These are phyloP conservation scores for Rhea americana DNA, from an alignment of 2,113 vertebrate species.

Conservation along the genomic window DNA sequence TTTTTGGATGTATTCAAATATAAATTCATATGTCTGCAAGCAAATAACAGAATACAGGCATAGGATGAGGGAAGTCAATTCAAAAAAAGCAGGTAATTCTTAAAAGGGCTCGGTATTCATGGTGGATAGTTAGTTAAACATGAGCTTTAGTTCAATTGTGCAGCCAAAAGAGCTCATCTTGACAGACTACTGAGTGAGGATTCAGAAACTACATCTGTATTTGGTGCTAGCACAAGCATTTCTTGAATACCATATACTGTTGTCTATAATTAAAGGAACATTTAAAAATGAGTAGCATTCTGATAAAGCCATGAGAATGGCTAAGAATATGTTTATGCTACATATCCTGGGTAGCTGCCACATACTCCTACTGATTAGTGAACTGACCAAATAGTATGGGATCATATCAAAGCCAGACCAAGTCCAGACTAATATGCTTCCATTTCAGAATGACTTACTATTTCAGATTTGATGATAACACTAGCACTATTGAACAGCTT, in stretches of 20 bases:
- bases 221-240: background rate
- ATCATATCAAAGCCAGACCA: background rate
- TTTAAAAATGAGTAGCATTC: background rate
- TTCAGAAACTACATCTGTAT: background rate
- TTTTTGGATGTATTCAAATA: background rate
- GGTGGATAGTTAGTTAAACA: background rate
- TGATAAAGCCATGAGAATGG: background rate
- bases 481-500: background rate
- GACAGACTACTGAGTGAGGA: background rate
- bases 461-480: background rate
- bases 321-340: background rate
- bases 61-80: background rate
- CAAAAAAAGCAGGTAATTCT: background rate
- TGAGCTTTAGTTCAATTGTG: background rate
- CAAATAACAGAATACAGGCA: background rate
- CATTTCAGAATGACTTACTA: background rate
- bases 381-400: background rate
- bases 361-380: background rate
- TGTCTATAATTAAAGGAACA: background rate
- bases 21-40: background rate
- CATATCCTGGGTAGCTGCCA: background rate
- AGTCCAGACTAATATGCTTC: background rate
- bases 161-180: background rate
- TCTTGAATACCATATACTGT: background rate
- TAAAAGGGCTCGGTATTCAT: background rate